Evolutionary conservation across 2,888 invertebrate genomes (phyloP).

Genomic region (Spisula solida): DNA sequence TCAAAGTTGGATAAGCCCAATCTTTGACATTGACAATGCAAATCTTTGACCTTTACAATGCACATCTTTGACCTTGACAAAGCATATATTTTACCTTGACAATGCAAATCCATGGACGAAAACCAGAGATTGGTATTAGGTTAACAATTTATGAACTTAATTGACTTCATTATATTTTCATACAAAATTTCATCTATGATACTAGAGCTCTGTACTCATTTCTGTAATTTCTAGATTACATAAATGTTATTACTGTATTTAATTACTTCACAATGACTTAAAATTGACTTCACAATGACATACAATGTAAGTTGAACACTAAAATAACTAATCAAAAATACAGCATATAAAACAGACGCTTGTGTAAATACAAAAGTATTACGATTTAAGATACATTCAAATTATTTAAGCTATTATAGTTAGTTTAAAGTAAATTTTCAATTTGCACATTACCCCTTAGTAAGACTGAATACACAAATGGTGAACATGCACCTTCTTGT

Average conservation of each 20-base stretch:
- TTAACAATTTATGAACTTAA: neutral
- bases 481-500: neutral
- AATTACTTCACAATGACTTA: neutral
- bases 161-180: neutral
- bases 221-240: neutral
- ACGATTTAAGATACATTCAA: neutral
- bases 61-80: too few species aligned
- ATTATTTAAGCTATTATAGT: neutral
- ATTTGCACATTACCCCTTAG: neutral
- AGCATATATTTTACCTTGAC: too few species aligned
- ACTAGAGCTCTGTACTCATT: neutral
- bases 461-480: neutral
- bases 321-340: neutral
- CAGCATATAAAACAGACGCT: neutral
- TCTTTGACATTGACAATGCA: too few species aligned
- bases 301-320: too few species aligned
- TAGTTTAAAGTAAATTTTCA: neutral
- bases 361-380: neutral
- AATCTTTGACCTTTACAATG: too few species aligned
- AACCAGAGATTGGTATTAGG: neutral
- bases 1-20: too few species aligned
- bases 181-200: neutral
- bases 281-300: too few species aligned
- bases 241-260: neutral
- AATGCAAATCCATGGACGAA: neutral